Conservation (phyloP, 2,797 vertebrate species). For the Pipistrellus kuhlii region DNA sequence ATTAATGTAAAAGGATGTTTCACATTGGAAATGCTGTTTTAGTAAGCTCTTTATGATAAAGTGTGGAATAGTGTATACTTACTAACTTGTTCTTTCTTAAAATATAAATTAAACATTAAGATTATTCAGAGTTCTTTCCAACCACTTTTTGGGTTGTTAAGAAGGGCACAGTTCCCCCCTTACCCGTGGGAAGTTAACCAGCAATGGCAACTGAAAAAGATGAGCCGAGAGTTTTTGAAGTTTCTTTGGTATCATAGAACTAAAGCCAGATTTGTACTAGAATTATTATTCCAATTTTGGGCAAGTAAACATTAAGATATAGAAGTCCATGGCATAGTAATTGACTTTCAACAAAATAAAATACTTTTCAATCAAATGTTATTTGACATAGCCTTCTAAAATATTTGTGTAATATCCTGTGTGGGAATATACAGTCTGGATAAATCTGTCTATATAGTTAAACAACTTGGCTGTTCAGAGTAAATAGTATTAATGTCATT, state of each 20-base stretch:
- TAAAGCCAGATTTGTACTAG: constrained; percentile 58
- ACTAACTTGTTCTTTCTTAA: constrained; percentile 63
- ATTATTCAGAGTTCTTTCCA: constrained; percentile 22
- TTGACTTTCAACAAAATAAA: constrained; percentile 80
- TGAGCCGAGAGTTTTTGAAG: constrained; percentile 26
- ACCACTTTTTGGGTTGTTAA: neutral
- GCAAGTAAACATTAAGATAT: constrained; percentile 72
- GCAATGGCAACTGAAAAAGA: constrained; percentile 8
- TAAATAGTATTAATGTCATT: constrained; percentile 86
- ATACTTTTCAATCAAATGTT: constrained; percentile 80
- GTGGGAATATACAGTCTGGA: constrained; percentile 76
- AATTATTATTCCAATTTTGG: constrained; percentile 69
- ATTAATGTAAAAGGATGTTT: constrained; percentile 45
- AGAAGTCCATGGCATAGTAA: constrained; percentile 62
- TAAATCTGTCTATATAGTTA: constrained; percentile 81
- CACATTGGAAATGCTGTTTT: constrained; percentile 59
- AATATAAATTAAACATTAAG: constrained; percentile 57
- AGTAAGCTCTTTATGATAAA: constrained; percentile 25
- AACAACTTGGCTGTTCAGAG: constrained; percentile 77
- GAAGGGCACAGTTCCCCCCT: neutral
- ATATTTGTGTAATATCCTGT: constrained; percentile 80
- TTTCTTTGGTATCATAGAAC: constrained; percentile 26
- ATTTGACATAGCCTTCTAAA: constrained; percentile 81
- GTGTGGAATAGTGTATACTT: neutral
- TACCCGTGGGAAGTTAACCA: constrained; percentile 37